Evolutionary conservation across 2,888 invertebrate genomes (phyloP).

Genomic region (Baronia brevicornis): DNA sequence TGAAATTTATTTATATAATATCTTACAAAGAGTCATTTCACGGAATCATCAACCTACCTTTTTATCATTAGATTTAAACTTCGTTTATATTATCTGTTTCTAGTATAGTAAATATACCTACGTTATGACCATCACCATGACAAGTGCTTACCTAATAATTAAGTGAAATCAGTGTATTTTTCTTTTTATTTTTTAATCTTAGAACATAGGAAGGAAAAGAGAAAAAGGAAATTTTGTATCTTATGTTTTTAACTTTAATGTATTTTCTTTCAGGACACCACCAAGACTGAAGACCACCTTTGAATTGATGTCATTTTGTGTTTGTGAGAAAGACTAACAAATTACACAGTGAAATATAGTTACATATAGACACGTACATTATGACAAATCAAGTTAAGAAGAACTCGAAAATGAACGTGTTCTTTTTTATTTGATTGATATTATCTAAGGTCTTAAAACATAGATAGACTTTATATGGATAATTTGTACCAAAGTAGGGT

Average conservation of each 20-base stretch:
- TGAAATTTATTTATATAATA: too few relatives aligned
- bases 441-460: conserved; percentile 14
- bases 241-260: not conserved
- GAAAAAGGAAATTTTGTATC: not conserved
- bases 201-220: too few relatives aligned
- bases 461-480: conserved; percentile 1
- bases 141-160: not conserved
- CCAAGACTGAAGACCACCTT: conserved; percentile 1
- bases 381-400: conserved; percentile 55
- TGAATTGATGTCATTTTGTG: too few relatives aligned
- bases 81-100: too few relatives aligned
- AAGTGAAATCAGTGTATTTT: not conserved
- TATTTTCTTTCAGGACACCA: conserved; percentile 3
- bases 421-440: conserved; percentile 50
- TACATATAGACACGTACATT: not conserved
- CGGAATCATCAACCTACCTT: too few relatives aligned
- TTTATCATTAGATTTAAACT: too few relatives aligned
- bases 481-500: conserved; percentile 44
- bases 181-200: conserved; percentile 20
- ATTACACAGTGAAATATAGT: conserved; percentile 2
- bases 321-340: not conserved
- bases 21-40: too few relatives aligned
- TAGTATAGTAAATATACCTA: too few relatives aligned
- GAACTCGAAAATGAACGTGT: conserved; percentile 30
- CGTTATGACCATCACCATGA: too few relatives aligned